Evolutionary conservation across 2,113 vertebrate species (phyloP).

Genomic region (Brachypteracias leptosomus): DNA sequence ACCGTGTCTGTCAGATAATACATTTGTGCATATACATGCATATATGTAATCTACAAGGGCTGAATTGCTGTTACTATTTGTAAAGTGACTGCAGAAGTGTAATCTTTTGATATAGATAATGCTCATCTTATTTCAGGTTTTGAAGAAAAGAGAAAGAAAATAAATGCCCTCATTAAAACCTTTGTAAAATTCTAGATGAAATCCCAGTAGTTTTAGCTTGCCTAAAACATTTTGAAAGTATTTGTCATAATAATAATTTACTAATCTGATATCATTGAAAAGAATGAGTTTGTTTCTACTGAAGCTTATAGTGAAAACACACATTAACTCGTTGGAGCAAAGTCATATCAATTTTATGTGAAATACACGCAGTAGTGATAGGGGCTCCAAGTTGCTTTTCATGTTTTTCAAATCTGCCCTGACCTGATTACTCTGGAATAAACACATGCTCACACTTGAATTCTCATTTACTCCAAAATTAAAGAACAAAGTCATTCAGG

Average conservation of each 20-base stretch:
- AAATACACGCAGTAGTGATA: neutral
- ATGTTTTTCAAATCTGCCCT: neutral
- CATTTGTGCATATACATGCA: neutral
- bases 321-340: neutral
- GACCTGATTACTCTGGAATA: neutral
- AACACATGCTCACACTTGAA: neutral
- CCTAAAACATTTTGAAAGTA: neutral
- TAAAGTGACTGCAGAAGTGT: neutral
- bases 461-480: neutral
- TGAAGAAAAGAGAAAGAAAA: neutral
- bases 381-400: neutral
- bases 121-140: neutral
- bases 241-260: neutral
- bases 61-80: neutral
- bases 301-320: neutral
- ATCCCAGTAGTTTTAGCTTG: neutral
- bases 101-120: neutral
- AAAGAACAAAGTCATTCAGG: neutral
- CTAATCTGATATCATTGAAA: neutral
- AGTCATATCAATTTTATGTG: neutral
- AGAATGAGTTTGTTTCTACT: neutral
- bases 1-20: neutral
- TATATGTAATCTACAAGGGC: fast-evolving
- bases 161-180: neutral
- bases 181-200: neutral